Conservation (phyloP, 2,888 invertebrate genomes). For the Laothoe populi region DNA sequence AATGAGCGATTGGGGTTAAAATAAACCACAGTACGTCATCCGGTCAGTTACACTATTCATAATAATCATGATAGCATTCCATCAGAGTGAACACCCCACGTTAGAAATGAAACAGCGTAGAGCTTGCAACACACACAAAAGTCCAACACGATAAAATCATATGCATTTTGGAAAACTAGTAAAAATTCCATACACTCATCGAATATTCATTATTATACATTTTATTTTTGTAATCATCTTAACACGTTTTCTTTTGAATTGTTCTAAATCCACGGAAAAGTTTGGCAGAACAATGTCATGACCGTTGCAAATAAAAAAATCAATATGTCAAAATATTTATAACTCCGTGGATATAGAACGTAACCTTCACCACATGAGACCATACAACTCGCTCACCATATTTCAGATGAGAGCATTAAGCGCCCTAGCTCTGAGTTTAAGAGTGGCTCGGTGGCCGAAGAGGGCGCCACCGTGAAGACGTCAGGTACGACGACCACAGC, state of each 20-base stretch:
- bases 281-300: background rate
- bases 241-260: conserved; percentile 41
- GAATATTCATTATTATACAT: conserved; percentile 47
- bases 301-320: conserved; percentile 9
- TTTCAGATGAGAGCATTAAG: conserved; percentile 90
- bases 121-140: conserved; percentile 77
- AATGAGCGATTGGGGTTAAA: conserved; percentile 50
- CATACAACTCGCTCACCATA: conserved; percentile 80
- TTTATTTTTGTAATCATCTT: conserved; percentile 48
- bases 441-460: conserved; percentile 84
- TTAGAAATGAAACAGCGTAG: conserved; percentile 62
- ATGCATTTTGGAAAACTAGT: conserved; percentile 28
- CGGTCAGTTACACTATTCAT: conserved; percentile 53
- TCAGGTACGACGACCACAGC: conserved; percentile 78
- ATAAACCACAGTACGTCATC: conserved; percentile 65
- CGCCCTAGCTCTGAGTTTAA: conserved; percentile 95
- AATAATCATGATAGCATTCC: conserved; percentile 50
- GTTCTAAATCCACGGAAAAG: conserved; percentile 42
- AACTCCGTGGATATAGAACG: conserved; percentile 64
- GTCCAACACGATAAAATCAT: conserved; percentile 55
- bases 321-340: conserved; percentile 7
- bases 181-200: conserved; percentile 44
- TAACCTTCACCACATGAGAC: conserved; percentile 68
- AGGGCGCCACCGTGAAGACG: conserved; percentile 70
- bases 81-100: conserved; percentile 65